These are phyloP conservation scores for Phoebastria nigripes DNA, from an alignment of 2,797 vertebrate species.

Conservation along the genomic window DNA sequence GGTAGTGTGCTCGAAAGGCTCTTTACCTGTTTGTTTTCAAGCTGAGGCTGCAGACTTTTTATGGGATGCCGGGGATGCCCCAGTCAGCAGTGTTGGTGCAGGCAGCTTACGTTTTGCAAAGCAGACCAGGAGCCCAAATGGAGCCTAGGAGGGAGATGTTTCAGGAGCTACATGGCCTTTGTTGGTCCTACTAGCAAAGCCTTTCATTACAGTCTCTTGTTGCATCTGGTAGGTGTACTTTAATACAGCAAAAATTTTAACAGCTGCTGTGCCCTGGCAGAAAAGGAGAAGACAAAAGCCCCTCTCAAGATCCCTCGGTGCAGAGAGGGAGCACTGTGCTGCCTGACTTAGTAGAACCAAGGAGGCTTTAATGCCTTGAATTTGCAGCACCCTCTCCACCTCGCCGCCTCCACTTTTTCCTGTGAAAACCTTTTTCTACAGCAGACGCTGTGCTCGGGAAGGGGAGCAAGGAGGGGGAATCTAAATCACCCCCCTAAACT, in stretches of 20 bases:
- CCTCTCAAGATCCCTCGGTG: not conserved
- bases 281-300: not conserved
- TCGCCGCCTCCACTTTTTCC: not conserved
- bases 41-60: not conserved
- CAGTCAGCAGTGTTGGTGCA: not conserved
- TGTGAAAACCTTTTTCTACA: not conserved
- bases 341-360: not conserved
- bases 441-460: not conserved
- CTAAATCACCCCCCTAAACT: not conserved
- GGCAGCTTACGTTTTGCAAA: not conserved
- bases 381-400: not conserved
- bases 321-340: not conserved
- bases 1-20: not conserved
- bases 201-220: not conserved
- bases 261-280: not conserved
- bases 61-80: not conserved
- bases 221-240: not conserved
- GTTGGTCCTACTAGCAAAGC: rapidly evolving
- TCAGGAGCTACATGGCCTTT: rapidly evolving
- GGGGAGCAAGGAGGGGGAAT: not conserved
- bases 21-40: not conserved
- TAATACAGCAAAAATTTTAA: rapidly evolving
- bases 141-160: not conserved
- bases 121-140: not conserved
- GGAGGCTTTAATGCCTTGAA: not conserved